Evolutionary conservation across 2,113 vertebrate genomes (phyloP).

Genomic region (Chloropsis cyanopogon): DNA sequence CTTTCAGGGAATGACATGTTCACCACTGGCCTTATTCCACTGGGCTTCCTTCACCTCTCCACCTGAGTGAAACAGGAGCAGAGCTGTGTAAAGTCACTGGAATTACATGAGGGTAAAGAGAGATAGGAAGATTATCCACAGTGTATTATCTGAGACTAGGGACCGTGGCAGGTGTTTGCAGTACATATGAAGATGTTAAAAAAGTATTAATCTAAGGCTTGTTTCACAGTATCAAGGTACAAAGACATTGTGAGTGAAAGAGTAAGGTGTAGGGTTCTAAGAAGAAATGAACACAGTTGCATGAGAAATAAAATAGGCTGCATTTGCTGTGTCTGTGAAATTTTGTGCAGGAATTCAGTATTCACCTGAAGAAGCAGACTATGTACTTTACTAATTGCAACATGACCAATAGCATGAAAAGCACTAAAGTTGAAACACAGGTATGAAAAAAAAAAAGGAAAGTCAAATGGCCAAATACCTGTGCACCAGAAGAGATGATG

Average conservation of each 20-base stretch:
- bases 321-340: background rate
- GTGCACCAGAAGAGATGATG: background rate
- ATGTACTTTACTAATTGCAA: background rate
- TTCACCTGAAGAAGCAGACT: background rate
- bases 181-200: background rate
- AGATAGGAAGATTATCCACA: background rate
- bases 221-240: background rate
- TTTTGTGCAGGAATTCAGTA: background rate
- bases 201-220: background rate
- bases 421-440: background rate
- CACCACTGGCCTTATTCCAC: background rate
- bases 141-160: background rate
- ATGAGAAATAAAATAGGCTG: background rate
- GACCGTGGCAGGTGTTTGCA: background rate
- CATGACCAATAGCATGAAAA: background rate
- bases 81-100: background rate
- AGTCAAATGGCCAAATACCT: background rate
- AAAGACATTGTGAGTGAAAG: background rate
- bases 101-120: background rate
- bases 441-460: background rate
- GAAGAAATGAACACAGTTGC: background rate
- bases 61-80: background rate
- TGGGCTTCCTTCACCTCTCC: background rate
- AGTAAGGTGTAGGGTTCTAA: background rate
- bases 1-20: background rate